Percentiles rank a stretch among this genome's conserved stretches.
Conservation (phyloP, 1,140 invertebrate genomes). For the Patella vulgata region DNA sequence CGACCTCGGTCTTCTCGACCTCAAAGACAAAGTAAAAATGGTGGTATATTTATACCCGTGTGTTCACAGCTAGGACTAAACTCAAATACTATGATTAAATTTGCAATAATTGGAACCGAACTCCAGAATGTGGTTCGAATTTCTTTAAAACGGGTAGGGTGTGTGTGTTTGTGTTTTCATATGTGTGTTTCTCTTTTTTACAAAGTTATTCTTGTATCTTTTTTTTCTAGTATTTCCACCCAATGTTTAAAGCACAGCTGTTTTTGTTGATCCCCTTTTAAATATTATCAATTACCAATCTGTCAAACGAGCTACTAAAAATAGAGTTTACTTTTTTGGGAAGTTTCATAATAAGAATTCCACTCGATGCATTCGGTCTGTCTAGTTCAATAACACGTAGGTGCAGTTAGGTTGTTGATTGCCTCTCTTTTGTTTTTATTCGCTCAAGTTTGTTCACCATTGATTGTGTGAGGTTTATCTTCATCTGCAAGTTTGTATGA, state of each 20-base stretch:
- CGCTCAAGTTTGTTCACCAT: no score
- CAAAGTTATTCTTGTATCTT: constrained; percentile 1
- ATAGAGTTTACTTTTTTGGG: no score
- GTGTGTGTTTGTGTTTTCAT: neutral
- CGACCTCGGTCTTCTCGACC: constrained; percentile 12
- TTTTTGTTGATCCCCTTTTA: no score
- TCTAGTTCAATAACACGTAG: no score
- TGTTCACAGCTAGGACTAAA: constrained; percentile 72
- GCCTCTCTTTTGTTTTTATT: no score
- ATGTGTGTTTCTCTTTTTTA: constrained; percentile 4
- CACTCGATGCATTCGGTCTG: no score
- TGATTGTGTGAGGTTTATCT: no score
- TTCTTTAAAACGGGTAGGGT: constrained; percentile 92
- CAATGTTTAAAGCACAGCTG: constrained; percentile 24
- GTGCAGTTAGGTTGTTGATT: no score
- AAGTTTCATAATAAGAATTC: no score
- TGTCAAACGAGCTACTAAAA: no score
- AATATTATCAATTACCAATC: no score
- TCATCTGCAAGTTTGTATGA: no score
- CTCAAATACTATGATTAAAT: constrained; percentile 97
- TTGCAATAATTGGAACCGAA: constrained; percentile 95
- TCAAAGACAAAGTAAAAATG: constrained; percentile 5
- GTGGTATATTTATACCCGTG: constrained; percentile 44
- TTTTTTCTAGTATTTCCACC: constrained; percentile 12
- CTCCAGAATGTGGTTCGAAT: constrained; percentile 97